These are phyloP conservation scores for Lacerta bilineata DNA, from an alignment of 2,797 vertebrate species.

Conservation along the genomic window DNA sequence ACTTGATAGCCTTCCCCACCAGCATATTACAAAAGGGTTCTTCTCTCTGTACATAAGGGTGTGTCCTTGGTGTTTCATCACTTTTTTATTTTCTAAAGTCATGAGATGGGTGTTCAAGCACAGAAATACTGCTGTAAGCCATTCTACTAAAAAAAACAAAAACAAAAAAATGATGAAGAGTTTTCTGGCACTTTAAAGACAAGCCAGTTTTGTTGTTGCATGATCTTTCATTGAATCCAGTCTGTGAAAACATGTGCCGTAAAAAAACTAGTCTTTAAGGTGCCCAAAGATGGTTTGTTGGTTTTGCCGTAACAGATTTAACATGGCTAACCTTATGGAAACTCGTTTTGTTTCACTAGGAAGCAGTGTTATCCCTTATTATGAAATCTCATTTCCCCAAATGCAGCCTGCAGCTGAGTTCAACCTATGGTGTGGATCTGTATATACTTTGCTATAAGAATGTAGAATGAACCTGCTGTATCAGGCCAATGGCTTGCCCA, in stretches of 20 bases:
- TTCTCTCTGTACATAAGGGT: background rate
- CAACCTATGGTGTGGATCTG: background rate
- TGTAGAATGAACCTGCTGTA: too few species aligned
- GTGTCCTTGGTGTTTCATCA: background rate
- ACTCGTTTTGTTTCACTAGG: background rate
- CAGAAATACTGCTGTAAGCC: background rate
- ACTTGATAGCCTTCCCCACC: too few species aligned
- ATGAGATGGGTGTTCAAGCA: background rate
- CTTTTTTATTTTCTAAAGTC: background rate
- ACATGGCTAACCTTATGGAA: background rate
- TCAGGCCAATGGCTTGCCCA: too few species aligned
- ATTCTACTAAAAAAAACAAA: background rate
- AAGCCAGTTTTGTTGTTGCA: background rate
- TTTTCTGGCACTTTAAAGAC: background rate
- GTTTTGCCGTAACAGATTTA: too few species aligned
- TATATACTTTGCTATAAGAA: too few species aligned
- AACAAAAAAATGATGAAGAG: background rate
- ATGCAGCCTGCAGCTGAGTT: background rate
- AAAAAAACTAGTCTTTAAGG: too few species aligned
- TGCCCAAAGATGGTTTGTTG: too few species aligned
- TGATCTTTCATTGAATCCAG: background rate
- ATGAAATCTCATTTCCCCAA: background rate
- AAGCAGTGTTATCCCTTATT: background rate
- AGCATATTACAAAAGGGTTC: background rate
- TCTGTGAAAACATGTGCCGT: too few species aligned